Evolutionary conservation across 2,797 vertebrate species (phyloP).

Genomic region (Xenopus petersii): DNA sequence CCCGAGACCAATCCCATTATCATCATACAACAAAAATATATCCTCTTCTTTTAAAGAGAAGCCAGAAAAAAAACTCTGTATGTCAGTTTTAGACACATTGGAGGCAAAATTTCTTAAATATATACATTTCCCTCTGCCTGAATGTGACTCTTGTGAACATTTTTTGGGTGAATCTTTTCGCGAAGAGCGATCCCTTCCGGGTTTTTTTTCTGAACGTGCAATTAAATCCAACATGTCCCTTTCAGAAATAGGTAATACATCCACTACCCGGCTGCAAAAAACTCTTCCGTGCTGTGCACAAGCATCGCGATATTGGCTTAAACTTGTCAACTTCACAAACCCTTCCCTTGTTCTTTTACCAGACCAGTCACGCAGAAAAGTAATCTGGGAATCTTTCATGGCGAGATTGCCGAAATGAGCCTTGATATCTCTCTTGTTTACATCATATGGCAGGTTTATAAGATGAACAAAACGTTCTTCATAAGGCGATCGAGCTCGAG

Average conservation of each 20-base stretch:
- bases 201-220: not conserved
- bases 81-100: slow-evolving; percentile 90
- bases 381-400: slow-evolving; percentile 83
- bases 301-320: slow-evolving; percentile 80
- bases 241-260: slow-evolving; percentile 81
- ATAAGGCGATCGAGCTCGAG: slow-evolving; percentile 74
- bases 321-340: slow-evolving; percentile 81
- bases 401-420: slow-evolving; percentile 72
- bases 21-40: slow-evolving; percentile 81
- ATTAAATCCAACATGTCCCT: slow-evolving; percentile 75
- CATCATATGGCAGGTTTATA: slow-evolving; percentile 77
- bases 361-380: slow-evolving; percentile 67
- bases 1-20: slow-evolving; percentile 83
- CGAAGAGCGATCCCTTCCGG: slow-evolving; percentile 60
- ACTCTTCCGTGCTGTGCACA: slow-evolving; percentile 72
- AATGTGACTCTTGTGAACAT: slow-evolving; percentile 53
- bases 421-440: slow-evolving; percentile 80
- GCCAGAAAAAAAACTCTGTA: slow-evolving; percentile 85
- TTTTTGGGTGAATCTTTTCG: slow-evolving; percentile 60
- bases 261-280: slow-evolving; percentile 71
- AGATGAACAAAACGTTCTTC: slow-evolving; percentile 84
- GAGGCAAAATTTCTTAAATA: slow-evolving; percentile 88
- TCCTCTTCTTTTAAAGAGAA: slow-evolving; percentile 79
- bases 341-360: slow-evolving; percentile 73
- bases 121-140: slow-evolving; percentile 61